Percentiles rank a stretch among this genome's conserved stretches.
These are phyloP conservation scores for Muscicapa comitata DNA, from an alignment of 2,797 vertebrate species.

Conservation along the genomic window DNA sequence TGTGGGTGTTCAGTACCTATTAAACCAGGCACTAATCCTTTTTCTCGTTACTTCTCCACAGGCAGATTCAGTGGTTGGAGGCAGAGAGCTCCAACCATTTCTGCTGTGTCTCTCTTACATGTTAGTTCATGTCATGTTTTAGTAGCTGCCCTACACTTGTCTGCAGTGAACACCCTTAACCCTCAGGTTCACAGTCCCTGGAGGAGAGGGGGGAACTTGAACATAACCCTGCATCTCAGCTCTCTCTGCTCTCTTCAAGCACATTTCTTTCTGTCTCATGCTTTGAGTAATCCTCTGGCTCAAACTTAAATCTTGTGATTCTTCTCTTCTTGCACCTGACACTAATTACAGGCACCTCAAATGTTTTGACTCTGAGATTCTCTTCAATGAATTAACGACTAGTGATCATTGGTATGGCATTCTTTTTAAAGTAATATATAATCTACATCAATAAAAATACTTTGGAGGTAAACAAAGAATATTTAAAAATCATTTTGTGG, in stretches of 20 bases:
- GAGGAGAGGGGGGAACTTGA: conserved; percentile 3
- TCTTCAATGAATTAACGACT: background rate
- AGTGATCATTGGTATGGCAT: background rate
- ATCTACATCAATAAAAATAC: background rate
- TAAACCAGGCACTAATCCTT: background rate
- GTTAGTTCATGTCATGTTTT: background rate
- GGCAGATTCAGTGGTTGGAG: conserved; percentile 14
- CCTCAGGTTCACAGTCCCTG: background rate
- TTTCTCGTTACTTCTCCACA: background rate
- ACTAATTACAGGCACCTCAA: background rate
- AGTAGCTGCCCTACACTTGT: background rate
- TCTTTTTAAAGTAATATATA: background rate
- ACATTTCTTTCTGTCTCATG: background rate
- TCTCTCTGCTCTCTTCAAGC: background rate
- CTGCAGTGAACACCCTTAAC: background rate
- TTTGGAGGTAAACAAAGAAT: background rate
- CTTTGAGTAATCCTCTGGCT: background rate
- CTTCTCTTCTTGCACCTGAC: background rate
- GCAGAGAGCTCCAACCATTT: background rate
- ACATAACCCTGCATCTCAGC: background rate
- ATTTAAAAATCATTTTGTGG: background rate
- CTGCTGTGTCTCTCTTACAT: background rate
- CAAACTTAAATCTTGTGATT: background rate
- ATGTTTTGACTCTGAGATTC: background rate
- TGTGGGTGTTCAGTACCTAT: background rate